Evolutionary conservation across 2,888 invertebrate genomes (phyloP), one percentile per base, ranked within the genome.

Genomic region (Pyrrhopygopsis socrates): DNA sequence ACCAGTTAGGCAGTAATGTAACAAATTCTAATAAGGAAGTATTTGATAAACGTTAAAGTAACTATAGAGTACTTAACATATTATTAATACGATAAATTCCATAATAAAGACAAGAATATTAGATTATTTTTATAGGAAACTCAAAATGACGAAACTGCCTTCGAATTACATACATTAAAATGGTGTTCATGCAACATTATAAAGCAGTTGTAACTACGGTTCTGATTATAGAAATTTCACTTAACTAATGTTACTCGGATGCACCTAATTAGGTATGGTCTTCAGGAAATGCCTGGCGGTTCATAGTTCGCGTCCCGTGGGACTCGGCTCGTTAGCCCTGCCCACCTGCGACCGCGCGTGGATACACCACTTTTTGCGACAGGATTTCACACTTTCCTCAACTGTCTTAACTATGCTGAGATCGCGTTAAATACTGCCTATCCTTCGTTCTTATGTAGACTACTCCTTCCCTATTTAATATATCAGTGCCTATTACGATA

Each of bases 241-340:
- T 34, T 5, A 8, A 34, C 34, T 94, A 95, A 95, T 94, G 96
- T 95, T 93, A 94, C 82, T 91, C 92, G 95, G 95, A 94, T 94
- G 92, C 87, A 85, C 92, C 93, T 95, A 96, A 96, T 97, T 96
- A 81, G 95, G 92, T 81, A 89, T 94, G 94, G 94, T 92, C 94
- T 91, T 92, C 92, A 95, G 96, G 96, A 97, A 97, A 96, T 97
- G 92, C 95, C 94, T 94, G 83, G 94, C 95, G 95, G 96, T 95
- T 95, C 96, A 95, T 84, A 92, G 96, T 95, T 96, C 95, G 95
- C 91, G 95, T 97, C 97, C 96, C 97, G 97, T 96, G 97, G 95
- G 97, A 97, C 95, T 96, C 92, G 87, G 84, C 89, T 94, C 95
- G 91, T 95, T 95, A 94, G 90, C 81, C 71, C 63, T 81, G 20